Evolutionary conservation across 2,797 vertebrate genomes (phyloP), one percentile per base, ranked within the genome.

Genomic region (Cossypha niveicapilla): DNA sequence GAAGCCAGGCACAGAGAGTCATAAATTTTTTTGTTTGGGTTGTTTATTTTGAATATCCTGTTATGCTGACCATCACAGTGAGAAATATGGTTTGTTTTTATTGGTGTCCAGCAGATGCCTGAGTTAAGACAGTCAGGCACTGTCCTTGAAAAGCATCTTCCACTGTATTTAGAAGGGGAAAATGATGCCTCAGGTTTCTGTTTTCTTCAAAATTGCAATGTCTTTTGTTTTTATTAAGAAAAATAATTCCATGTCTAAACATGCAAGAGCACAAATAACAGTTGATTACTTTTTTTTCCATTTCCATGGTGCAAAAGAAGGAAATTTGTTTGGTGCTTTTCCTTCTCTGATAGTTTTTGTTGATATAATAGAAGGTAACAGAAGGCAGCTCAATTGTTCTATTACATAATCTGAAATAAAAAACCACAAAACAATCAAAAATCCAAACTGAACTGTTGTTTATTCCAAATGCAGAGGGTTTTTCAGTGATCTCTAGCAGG

Each of bases 151-250:
- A 85, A 72, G 9, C 28, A 21, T 48, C 17, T 7, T 54, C 32
- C 4, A 0, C 5, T 14, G 14, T n/a, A 30, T 50, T 79, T 61
- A 76, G 27, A 47, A 72, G 25, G 27, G 17, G 8, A 83, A 67
- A 15, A 5, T 5, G 5, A 86, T 92, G 17, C 27, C 30, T 34
- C 23, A 27, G n/a, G 24, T 86, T 89, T 82, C 27, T 35, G 7
- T 83, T 95, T 95, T 72, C n/a, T n/a, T 87, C 47, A 24, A 48
- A 63, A 47, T 79, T 86, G 47, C 71, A 70, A 22, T 42, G 32
- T 48, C 57, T 91, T 77, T 61, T 86, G 35, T 23, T 83, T 96
- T 87, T 86, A 90, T 88, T 75, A 75, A 30, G 75, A 86, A 74
- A 94, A 86, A 53, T 62, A 32, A 48, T 77, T 88, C 50, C 28